Percentiles rank a stretch among this genome's conserved stretches.
phyloP scores from a whole-genome alignment of 2,888 invertebrate species.

The Pristionchus japonicus region DNA sequence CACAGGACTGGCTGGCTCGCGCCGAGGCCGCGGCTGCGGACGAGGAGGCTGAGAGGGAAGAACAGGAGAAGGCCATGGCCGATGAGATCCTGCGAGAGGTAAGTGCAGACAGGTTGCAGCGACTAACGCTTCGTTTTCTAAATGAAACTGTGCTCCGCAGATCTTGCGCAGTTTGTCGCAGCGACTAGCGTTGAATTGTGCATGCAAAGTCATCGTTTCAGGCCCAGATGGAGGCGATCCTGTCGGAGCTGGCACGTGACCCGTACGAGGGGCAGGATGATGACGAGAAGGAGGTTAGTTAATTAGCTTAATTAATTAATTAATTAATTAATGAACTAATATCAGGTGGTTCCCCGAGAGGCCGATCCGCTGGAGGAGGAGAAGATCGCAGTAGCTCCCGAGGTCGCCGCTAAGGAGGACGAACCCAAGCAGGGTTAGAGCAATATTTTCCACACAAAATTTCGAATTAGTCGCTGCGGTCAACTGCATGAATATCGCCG shows the following conservation, averaged over 20 bases:
- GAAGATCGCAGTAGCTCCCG: constrained; percentile 27
- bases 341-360: neutral
- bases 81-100: constrained; percentile 31
- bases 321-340: neutral
- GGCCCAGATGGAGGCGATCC: constrained; percentile 13
- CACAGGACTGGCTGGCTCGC: constrained; percentile 1
- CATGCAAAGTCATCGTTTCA: neutral
- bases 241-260: neutral
- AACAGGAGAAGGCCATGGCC: constrained; percentile 30
- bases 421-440: constrained; percentile 17
- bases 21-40: neutral
- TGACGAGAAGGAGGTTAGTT: constrained; percentile 23
- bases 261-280: neutral
- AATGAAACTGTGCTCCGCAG: neutral
- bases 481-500: neutral
- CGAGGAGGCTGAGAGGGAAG: neutral
- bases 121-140: neutral
- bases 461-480: neutral
- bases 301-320: neutral
- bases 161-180: neutral
- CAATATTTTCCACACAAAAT: neutral
- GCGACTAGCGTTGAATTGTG: neutral
- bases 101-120: neutral
- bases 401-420: constrained; percentile 1
- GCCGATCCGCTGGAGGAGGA: constrained; percentile 17